phyloP scores from a whole-genome alignment of 2,797 vertebrate genomes.

The Ataeniobius toweri region DNA sequence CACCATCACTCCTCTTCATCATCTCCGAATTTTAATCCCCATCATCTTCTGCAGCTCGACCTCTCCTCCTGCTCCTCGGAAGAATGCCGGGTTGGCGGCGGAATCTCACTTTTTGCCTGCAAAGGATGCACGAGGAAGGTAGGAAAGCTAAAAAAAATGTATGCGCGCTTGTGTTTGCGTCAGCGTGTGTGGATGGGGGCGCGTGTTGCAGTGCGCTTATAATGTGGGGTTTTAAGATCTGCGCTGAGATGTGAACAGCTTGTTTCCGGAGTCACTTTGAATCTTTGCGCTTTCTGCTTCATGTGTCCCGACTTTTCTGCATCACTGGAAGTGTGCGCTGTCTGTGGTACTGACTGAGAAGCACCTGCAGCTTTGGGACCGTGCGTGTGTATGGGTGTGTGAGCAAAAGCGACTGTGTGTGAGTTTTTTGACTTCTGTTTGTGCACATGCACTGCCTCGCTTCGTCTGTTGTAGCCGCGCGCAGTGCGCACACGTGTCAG shows the following conservation, averaged over 20 bases:
- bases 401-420: neutral
- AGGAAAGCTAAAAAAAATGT: slow-evolving; percentile 63
- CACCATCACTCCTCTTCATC: slow-evolving; percentile 32
- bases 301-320: slow-evolving; percentile 55
- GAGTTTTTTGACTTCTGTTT: neutral
- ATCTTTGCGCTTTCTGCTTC: slow-evolving; percentile 41
- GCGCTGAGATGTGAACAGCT: slow-evolving; percentile 29
- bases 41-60: slow-evolving; percentile 30
- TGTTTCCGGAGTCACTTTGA: slow-evolving; percentile 43
- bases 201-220: neutral
- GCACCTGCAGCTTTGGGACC: slow-evolving; percentile 55
- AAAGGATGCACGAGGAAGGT: slow-evolving; percentile 93
- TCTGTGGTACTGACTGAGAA: slow-evolving; percentile 35
- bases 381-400: neutral
- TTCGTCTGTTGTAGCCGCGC: slow-evolving; percentile 46
- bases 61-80: slow-evolving; percentile 42
- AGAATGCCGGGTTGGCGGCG: slow-evolving; percentile 92
- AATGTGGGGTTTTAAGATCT: neutral
- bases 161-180: slow-evolving; percentile 15
- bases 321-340: slow-evolving; percentile 35
- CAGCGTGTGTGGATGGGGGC: neutral
- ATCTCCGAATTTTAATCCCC: slow-evolving; percentile 11
- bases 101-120: slow-evolving; percentile 92
- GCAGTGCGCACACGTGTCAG: slow-evolving; percentile 68
- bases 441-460: slow-evolving; percentile 18